Evolutionary conservation across 2,888 invertebrate species (phyloP).

Genomic region (Halictus ligatus): DNA sequence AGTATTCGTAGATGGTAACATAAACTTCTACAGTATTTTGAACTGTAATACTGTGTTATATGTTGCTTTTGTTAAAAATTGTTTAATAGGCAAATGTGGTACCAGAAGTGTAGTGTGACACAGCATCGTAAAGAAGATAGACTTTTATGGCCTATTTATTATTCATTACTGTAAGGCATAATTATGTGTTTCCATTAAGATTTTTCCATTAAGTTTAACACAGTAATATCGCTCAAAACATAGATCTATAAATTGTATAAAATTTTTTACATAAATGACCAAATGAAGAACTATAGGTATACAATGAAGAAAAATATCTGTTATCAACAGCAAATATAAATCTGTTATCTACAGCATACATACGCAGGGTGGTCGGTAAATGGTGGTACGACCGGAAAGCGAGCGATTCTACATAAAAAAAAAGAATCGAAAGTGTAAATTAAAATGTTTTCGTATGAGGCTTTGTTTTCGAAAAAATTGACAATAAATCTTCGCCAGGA

Average conservation of each 20-base stretch:
- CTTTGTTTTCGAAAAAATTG: background rate
- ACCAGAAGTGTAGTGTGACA: background rate
- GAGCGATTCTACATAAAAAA: conserved; percentile 5
- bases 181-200: background rate
- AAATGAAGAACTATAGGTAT: background rate
- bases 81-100: background rate
- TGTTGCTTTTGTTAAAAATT: background rate
- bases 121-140: background rate
- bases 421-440: conserved; percentile 1
- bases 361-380: conserved; percentile 5
- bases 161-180: background rate
- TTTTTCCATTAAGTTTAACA: background rate
- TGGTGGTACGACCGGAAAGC: conserved; percentile 6
- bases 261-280: background rate
- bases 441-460: background rate
- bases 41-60: conserved; percentile 2
- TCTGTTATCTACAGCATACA: conserved; percentile 4
- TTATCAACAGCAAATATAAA: background rate
- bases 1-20: background rate
- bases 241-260: background rate
- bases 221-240: conserved; percentile 2
- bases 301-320: background rate
- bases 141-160: background rate
- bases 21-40: conserved; percentile 5
- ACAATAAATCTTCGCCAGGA: background rate